phyloP scores from a whole-genome alignment of 2,797 vertebrate species.

The Esox lucius region DNA sequence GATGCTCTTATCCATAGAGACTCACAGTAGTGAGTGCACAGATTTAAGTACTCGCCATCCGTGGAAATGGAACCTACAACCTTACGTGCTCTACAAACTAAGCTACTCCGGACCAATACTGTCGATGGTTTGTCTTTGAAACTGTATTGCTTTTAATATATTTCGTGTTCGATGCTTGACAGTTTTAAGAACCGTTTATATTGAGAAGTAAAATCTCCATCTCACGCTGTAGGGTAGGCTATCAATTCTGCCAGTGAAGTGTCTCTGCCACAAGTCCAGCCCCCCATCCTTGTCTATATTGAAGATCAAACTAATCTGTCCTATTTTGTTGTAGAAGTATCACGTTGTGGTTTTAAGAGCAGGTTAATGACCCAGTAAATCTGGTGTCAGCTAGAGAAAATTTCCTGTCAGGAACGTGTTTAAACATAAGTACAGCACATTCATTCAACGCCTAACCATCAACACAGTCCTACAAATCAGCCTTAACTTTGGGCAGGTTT shows the following conservation, averaged over 20 bases:
- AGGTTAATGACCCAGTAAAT: conserved; percentile 53
- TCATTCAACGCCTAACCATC: conserved; percentile 52
- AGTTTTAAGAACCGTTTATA: neutral
- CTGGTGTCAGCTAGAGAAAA: conserved; percentile 47
- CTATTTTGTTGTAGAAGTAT: conserved; percentile 43
- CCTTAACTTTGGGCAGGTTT: conserved; percentile 40
- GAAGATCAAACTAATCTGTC: conserved; percentile 39
- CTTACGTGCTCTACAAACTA: too few relatives aligned
- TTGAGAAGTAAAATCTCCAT: neutral
- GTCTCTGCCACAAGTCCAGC: neutral
- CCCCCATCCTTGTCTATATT: conserved; percentile 1
- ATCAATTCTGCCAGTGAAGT: neutral
- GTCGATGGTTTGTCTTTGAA: neutral
- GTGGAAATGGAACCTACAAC: too few relatives aligned
- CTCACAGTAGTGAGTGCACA: conserved; percentile 1
- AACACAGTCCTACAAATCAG: conserved; percentile 59
- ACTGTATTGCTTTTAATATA: neutral
- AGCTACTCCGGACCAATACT: too few relatives aligned
- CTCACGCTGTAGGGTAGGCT: neutral
- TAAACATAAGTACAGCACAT: conserved; percentile 40
- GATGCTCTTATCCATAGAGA: too few relatives aligned
- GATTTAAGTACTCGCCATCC: too few relatives aligned
- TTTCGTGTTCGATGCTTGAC: neutral
- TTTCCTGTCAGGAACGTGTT: conserved; percentile 47
- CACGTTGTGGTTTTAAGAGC: conserved; percentile 43